phyloP scores from a whole-genome alignment of 2,113 vertebrate genomes.

The Scophthalmus maximus region DNA sequence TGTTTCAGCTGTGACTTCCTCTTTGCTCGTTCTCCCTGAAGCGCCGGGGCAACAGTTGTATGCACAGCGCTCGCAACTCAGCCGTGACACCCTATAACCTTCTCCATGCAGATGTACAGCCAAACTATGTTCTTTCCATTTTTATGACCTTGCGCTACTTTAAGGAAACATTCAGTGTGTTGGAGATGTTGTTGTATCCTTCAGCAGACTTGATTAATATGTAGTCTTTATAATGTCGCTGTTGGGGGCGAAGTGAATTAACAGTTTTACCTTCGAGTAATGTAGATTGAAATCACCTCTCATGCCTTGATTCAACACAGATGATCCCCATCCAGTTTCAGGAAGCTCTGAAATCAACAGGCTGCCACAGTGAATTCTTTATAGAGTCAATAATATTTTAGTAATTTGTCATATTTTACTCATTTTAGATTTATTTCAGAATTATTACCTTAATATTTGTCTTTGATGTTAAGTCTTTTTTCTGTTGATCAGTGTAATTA shows the following conservation, averaged over 20 bases:
- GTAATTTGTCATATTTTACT: not conserved
- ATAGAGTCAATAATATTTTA: not conserved
- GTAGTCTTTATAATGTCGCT: not conserved
- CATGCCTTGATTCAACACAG: not conserved
- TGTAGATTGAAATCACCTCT: not conserved
- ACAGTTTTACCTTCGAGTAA: not conserved
- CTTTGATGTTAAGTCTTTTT: too few relatives aligned
- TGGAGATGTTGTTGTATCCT: not conserved
- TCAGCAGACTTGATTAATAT: not conserved
- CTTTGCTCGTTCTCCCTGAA: slow-evolving; percentile 7
- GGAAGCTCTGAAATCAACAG: not conserved
- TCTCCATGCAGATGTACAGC: slow-evolving; percentile 32
- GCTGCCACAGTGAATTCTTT: not conserved
- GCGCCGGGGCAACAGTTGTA: slow-evolving; percentile 3
- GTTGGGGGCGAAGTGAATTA: not conserved
- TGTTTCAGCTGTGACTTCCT: slow-evolving; percentile 14
- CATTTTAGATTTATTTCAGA: not conserved
- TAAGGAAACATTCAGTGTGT: not conserved
- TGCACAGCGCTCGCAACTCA: slow-evolving; percentile 25
- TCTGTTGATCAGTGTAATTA: not conserved
- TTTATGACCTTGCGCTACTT: not conserved
- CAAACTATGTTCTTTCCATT: slow-evolving; percentile 1
- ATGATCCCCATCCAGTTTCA: not conserved
- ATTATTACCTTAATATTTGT: too few relatives aligned
- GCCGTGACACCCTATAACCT: slow-evolving; percentile 24